Evolutionary conservation across 2,113 vertebrate species (phyloP), one percentile per base, ranked within the genome.

Genomic region (Scalopus aquaticus): DNA sequence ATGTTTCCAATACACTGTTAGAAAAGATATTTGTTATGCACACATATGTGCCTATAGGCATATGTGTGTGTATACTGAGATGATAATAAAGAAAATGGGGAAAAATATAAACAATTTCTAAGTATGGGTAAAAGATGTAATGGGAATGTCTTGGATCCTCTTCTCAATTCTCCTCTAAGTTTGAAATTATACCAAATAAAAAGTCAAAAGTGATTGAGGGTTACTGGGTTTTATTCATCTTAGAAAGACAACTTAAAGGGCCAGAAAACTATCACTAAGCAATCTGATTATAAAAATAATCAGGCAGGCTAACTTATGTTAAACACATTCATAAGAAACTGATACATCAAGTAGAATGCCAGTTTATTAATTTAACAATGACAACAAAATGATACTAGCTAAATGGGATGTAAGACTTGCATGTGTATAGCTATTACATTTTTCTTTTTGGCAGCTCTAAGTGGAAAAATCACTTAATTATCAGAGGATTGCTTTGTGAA

Each of bases 401-500:
- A 89, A 93, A 65, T 96, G 72, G 72, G 51, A 79, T 88, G 28
- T 87, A 83, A 91, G 76, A 42, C 32, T 79, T 89, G 7, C 39
- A 5, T 73, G 30, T 70, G 35, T 49, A 72, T 65, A 77, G 51
- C 26, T 83, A 22, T 58, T 90, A 69, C 17, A 87, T 94, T 94
- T 96, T 83, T 92, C 64, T 83, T 87, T 70, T 88, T 91, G 88
- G 78, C 77, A 97, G 60, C 62, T 54, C 11, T 28, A 85, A 44
- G 77, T 37, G 86, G 58, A 91, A 95, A n/a, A 95, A 91, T 22
- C 62, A 91, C 58, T 91, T 83, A 73, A 67, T 76, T 90, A 81
- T 77, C 42, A 92, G 76, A 94, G 10, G 76, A 80, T 8, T 35
- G 44, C 20, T 81, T 80, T 94, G 56, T 92, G 73, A 95, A 28